Evolutionary conservation across 2,797 vertebrate genomes (phyloP).

Genomic region (Mastacembelus armatus): DNA sequence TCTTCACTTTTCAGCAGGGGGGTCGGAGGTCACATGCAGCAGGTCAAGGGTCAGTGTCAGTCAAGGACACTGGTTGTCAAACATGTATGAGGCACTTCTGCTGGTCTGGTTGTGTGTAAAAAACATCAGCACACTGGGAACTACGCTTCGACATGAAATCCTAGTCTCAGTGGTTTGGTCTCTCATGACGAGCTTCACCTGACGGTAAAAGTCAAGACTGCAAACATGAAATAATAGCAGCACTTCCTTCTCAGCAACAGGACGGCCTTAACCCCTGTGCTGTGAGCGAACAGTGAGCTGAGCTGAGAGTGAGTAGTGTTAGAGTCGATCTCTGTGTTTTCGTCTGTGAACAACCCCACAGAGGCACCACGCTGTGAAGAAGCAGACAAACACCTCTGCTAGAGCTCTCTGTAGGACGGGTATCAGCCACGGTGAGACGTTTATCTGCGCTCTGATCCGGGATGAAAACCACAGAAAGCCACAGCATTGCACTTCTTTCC

Average conservation of each 20-base stretch:
- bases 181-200: too few species aligned
- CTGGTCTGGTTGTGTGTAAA: too few species aligned
- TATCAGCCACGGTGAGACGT: slow-evolving; percentile 4
- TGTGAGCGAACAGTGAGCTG: background rate
- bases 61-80: background rate
- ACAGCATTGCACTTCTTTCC: slow-evolving; percentile 14
- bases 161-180: too few species aligned
- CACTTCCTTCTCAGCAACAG: too few species aligned
- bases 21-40: slow-evolving; percentile 25
- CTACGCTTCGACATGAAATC: too few species aligned
- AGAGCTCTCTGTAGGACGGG: background rate
- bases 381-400: background rate
- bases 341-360: background rate
- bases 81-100: too few species aligned
- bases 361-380: background rate
- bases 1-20: background rate
- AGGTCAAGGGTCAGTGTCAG: background rate
- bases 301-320: background rate
- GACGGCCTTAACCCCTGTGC: too few species aligned
- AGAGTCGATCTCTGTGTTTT: background rate
- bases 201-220: too few species aligned
- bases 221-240: too few species aligned
- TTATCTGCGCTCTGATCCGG: slow-evolving; percentile 22
- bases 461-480: slow-evolving; percentile 1
- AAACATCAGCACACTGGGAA: too few species aligned